A percentile compares a stretch with the other conserved stretches of the same genome.
These are phyloP conservation scores for Mesochorus sp. DNA, from an alignment of 2,888 invertebrate genomes.

Conservation along the genomic window DNA sequence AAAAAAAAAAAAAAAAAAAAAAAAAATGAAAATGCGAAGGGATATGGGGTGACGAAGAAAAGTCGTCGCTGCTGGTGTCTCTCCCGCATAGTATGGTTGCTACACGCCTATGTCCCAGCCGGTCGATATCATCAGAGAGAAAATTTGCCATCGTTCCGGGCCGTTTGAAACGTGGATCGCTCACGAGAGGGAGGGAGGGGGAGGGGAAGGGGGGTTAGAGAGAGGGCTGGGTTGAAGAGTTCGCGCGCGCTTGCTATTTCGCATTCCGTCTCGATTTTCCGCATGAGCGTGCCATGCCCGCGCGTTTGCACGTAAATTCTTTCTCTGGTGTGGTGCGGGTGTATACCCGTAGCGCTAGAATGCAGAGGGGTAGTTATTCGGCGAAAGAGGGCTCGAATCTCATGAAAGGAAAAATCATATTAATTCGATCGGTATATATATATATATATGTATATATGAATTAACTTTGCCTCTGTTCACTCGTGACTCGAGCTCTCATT, in stretches of 20 bases:
- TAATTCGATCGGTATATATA: background rate
- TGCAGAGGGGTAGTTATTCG: background rate
- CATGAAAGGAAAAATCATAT: background rate
- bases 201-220: background rate
- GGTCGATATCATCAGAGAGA: slow-evolving; percentile 73
- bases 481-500: too few species aligned
- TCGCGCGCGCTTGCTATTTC: slow-evolving; percentile 66
- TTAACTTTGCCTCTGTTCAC: background rate
- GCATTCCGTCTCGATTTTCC: slow-evolving; percentile 75
- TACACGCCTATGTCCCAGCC: slow-evolving; percentile 8
- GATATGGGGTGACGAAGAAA: background rate
- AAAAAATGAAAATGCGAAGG: slow-evolving; percentile 15
- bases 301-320: slow-evolving; percentile 65
- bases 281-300: slow-evolving; percentile 65
- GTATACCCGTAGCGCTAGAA: background rate
- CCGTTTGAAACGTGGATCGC: slow-evolving; percentile 67
- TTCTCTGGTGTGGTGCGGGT: slow-evolving; percentile 34
- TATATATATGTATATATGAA: background rate
- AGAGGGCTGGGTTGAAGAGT: background rate
- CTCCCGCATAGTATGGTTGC: background rate
- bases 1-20: slow-evolving; percentile 4
- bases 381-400: background rate
- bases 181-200: background rate
- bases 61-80: background rate
- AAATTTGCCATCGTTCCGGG: slow-evolving; percentile 73